Evolutionary conservation across 2,797 vertebrate genomes (phyloP).

Genomic region (Schizothorax lantsangensis): DNA sequence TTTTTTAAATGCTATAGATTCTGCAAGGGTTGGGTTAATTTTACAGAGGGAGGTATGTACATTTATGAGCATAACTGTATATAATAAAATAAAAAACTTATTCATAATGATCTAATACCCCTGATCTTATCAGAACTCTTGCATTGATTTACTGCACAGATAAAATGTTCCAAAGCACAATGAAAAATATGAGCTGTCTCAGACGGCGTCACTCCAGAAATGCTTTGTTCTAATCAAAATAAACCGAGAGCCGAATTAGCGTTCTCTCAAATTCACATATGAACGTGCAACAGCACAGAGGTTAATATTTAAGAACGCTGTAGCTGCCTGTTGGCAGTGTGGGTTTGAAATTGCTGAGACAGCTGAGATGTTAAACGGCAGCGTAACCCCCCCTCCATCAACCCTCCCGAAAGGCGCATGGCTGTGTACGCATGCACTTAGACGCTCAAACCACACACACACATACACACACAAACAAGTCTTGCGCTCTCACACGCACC

Average conservation of each 20-base stretch:
- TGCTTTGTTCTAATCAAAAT: slow-evolving; percentile 21
- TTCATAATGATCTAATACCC: not conserved
- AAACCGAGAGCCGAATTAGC: slow-evolving; percentile 12
- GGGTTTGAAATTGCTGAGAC: slow-evolving; percentile 65
- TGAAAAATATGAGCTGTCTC: not conserved
- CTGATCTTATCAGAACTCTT: not conserved
- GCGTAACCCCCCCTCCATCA: slow-evolving; percentile 23
- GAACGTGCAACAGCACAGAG: slow-evolving; percentile 24
- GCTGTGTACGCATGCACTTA: slow-evolving; percentile 35
- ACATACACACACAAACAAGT: slow-evolving; percentile 39
- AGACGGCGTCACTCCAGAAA: not conserved
- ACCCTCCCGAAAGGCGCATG: not conserved
- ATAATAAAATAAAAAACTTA: not conserved
- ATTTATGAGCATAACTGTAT: not conserved
- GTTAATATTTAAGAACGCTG: slow-evolving; percentile 52
- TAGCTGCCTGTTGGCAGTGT: slow-evolving; percentile 52
- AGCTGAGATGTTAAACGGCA: slow-evolving; percentile 62
- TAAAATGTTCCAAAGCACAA: not conserved
- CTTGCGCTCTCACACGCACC: slow-evolving; percentile 39
- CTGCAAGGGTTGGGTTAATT: not conserved
- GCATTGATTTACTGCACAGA: not conserved
- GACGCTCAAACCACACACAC: slow-evolving; percentile 26
- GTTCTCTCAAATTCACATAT: slow-evolving; percentile 10
- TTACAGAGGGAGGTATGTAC: not conserved
- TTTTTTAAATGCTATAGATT: not conserved